phyloP scores from a whole-genome alignment of 2,888 invertebrate species.

The Trachelus troglodyta region DNA sequence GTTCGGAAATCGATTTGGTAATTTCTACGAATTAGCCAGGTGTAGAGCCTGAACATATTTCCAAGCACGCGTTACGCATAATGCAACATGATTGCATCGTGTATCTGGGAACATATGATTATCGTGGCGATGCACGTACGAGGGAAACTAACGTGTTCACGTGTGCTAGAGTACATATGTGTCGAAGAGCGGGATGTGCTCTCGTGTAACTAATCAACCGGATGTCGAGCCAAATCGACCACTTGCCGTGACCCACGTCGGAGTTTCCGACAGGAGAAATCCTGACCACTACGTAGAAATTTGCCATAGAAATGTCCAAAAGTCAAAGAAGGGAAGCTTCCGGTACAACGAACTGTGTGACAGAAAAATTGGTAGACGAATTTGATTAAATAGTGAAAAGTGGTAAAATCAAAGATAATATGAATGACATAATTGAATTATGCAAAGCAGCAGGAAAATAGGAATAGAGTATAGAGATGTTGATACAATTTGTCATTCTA shows the following conservation, averaged over 20 bases:
- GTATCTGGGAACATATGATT: conserved; percentile 53
- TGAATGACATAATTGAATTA: not conserved
- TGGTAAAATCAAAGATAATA: not conserved
- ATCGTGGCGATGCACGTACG: conserved; percentile 44
- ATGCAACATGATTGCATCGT: conserved; percentile 58
- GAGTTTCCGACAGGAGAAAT: conserved; percentile 1
- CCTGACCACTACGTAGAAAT: not conserved
- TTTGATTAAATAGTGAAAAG: not conserved
- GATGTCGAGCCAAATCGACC: conserved; percentile 52
- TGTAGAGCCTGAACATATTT: not conserved
- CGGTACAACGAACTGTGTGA: not conserved
- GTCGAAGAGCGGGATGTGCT: conserved; percentile 31
- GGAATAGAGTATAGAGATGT: too few relatives aligned
- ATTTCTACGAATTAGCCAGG: not conserved
- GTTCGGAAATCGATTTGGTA: not conserved
- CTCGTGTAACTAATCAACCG: conserved; percentile 57
- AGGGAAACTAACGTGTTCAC: conserved; percentile 34
- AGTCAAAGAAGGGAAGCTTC: not conserved
- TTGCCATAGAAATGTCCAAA: not conserved
- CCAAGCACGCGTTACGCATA: conserved; percentile 50
- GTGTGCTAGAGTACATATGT: conserved; percentile 21
- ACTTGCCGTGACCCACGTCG: conserved; percentile 28
- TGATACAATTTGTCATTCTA: too few relatives aligned
- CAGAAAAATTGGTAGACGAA: not conserved
- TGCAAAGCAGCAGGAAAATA: not conserved